Evolutionary conservation across 2,888 invertebrate species (phyloP).

Genomic region (Oscheius myriophilus): DNA sequence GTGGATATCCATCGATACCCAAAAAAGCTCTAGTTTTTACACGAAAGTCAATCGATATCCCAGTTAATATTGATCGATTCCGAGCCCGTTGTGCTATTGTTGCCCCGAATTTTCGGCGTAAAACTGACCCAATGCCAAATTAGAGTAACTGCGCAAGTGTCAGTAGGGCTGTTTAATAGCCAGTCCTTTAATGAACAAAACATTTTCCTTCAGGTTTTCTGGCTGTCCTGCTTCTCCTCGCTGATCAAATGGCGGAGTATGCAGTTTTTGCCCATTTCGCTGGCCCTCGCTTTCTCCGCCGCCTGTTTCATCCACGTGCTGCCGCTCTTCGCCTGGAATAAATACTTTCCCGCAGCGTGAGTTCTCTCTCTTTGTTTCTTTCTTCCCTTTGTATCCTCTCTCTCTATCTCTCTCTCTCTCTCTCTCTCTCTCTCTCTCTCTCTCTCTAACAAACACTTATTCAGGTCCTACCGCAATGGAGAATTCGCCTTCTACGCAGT

Average conservation of each 20-base stretch:
- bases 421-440: background rate
- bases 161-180: no score
- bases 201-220: slow-evolving; percentile 40
- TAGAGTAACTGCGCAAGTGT: no score
- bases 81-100: no score
- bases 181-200: background rate
- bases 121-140: no score
- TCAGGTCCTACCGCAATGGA: slow-evolving; percentile 32
- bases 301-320: slow-evolving; percentile 36
- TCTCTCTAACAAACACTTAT: background rate
- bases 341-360: slow-evolving; percentile 7
- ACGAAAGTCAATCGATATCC: no score
- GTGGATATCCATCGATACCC: no score
- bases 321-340: slow-evolving; percentile 46
- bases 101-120: no score
- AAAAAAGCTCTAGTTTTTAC: no score
- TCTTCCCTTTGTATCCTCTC: no score
- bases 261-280: slow-evolving; percentile 35
- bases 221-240: slow-evolving; percentile 37
- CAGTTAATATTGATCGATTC: no score
- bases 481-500: slow-evolving; percentile 49
- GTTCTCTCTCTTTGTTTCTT: slow-evolving; percentile 1
- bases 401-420: background rate
- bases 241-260: slow-evolving; percentile 41
- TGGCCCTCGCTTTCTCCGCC: slow-evolving; percentile 42